Evolutionary conservation across 37 sponge, comb jelly and placozoan genomes (phyloP).

Genomic region (Cliona cf. orientalis): DNA sequence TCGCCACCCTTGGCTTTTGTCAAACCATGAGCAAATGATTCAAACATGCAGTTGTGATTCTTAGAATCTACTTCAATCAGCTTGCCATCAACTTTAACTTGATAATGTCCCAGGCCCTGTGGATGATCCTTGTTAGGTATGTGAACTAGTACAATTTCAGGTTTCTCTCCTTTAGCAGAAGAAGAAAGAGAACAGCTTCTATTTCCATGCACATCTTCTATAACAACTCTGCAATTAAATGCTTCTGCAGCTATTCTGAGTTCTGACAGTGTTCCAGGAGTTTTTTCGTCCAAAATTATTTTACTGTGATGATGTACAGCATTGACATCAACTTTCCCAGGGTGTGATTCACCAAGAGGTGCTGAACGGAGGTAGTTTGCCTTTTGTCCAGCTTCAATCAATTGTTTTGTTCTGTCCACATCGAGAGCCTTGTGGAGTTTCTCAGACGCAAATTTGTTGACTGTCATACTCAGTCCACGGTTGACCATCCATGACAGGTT

Average conservation of each 20-base stretch:
- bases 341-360: too few species aligned
- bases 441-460: too few species aligned
- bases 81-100: neutral
- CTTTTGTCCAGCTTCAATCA: neutral
- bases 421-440: neutral
- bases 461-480: neutral
- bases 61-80: neutral
- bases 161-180: too few species aligned
- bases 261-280: neutral
- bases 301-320: too few species aligned
- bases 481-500: neutral
- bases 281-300: neutral
- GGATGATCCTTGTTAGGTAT: neutral
- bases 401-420: neutral
- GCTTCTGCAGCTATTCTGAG: neutral
- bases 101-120: slow-evolving; percentile 26
- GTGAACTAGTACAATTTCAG: neutral
- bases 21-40: neutral
- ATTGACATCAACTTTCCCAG: too few species aligned
- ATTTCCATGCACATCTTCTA: neutral
- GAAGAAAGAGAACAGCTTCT: too few species aligned
- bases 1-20: neutral
- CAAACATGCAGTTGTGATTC: neutral
- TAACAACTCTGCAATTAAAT: neutral
- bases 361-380: too few species aligned